Evolutionary conservation across 2,797 vertebrate genomes (phyloP).

Genomic region (Pampus argenteus): DNA sequence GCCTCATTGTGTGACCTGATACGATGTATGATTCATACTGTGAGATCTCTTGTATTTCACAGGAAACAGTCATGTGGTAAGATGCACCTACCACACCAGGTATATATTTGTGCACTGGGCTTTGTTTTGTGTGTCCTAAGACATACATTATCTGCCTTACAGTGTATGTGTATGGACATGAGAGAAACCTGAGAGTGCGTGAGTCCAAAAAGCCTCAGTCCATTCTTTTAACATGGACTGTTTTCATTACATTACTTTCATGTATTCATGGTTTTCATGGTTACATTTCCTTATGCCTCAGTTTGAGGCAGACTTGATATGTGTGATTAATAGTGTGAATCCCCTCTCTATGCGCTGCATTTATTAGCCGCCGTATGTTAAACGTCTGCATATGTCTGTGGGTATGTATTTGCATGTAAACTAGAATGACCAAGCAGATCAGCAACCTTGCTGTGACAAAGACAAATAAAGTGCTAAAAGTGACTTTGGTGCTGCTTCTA

Average conservation of each 20-base stretch:
- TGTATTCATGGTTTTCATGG: constrained; percentile 33
- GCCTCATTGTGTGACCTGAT: constrained; percentile 70
- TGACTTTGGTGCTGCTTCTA: constrained; percentile 1
- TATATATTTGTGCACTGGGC: background rate
- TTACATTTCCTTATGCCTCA: background rate
- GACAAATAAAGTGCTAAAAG: constrained; percentile 48
- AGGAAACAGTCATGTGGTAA: constrained; percentile 48
- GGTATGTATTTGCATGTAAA: background rate
- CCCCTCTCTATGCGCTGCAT: constrained; percentile 37
- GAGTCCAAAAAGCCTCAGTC: background rate
- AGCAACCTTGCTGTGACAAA: constrained; percentile 56
- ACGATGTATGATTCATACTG: constrained; percentile 61
- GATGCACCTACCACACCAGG: constrained; percentile 27
- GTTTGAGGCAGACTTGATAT: constrained; percentile 1
- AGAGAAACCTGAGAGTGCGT: background rate
- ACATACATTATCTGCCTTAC: constrained; percentile 8
- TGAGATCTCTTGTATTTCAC: constrained; percentile 68
- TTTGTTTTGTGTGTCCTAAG: constrained; percentile 19
- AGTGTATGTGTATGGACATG: background rate
- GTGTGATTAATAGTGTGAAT: constrained; percentile 53
- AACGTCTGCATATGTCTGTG: constrained; percentile 7
- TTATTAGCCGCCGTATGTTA: constrained; percentile 4
- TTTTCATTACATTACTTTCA: constrained; percentile 21
- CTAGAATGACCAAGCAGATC: constrained; percentile 39
- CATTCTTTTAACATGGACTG: constrained; percentile 2